Conservation (phyloP, 2,888 invertebrate species). For the Dryocosmus kuriphilus region DNA sequence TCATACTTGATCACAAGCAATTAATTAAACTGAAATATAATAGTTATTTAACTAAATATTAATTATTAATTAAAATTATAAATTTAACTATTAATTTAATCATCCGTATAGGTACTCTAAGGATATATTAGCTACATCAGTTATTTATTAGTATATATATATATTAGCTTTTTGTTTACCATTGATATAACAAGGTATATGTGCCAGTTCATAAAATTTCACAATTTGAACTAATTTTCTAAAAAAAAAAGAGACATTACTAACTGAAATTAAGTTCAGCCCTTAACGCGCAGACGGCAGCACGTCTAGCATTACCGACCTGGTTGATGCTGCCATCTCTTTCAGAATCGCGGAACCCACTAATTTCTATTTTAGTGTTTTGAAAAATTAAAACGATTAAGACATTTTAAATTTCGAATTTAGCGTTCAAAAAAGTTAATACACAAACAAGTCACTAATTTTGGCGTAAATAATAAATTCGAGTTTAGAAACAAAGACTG, state of each 20-base stretch:
- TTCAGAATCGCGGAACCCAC: slow-evolving; percentile 26
- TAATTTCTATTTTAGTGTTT: slow-evolving; percentile 45
- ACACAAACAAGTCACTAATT: too few relatives aligned
- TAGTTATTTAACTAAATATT: too few relatives aligned
- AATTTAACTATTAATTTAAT: too few relatives aligned
- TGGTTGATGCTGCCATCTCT: slow-evolving; percentile 71
- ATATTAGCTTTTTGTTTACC: neutral
- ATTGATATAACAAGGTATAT: neutral
- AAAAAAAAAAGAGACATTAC: slow-evolving; percentile 56
- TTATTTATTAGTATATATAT: too few relatives aligned
- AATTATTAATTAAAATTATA: too few relatives aligned
- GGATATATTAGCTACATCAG: too few relatives aligned
- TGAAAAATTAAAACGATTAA: neutral
- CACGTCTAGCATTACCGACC: slow-evolving; percentile 74
- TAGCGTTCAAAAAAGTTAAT: too few relatives aligned
- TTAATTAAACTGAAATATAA: too few relatives aligned
- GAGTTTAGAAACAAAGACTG: too few relatives aligned
- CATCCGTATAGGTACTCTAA: too few relatives aligned
- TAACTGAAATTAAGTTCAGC: slow-evolving; percentile 65
- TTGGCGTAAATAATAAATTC: too few relatives aligned
- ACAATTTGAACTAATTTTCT: neutral
- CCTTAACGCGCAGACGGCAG: slow-evolving; percentile 68
- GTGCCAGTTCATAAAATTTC: neutral
- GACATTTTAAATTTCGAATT: neutral
- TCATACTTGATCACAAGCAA: too few relatives aligned